Evolutionary conservation across 2,888 invertebrate genomes (phyloP).

Genomic region (Mongoloraphidia duomilia): DNA sequence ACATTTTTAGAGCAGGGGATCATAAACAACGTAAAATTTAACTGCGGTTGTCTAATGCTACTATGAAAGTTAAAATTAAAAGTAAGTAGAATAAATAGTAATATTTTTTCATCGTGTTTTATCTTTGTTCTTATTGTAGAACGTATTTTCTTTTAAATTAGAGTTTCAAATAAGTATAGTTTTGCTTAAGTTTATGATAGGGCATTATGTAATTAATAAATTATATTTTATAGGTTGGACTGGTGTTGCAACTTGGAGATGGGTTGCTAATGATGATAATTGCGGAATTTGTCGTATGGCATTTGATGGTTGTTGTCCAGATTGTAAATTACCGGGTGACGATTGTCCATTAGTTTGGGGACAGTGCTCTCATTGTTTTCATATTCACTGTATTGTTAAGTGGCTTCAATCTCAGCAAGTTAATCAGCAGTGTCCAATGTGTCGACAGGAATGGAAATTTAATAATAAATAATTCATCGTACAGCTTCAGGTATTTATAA

Average conservation of each 20-base stretch:
- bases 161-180: too few species aligned
- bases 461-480: slow-evolving; percentile 48
- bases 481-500: slow-evolving; percentile 1
- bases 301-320: slow-evolving; percentile 96
- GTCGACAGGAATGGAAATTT: slow-evolving; percentile 98
- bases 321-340: slow-evolving; percentile 94
- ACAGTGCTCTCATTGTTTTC: slow-evolving; percentile 97
- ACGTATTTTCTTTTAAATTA: too few species aligned
- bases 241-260: slow-evolving; percentile 95
- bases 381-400: slow-evolving; percentile 99
- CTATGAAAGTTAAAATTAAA: too few species aligned
- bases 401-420: slow-evolving; percentile 91
- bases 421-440: slow-evolving; percentile 88
- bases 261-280: slow-evolving; percentile 98
- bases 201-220: too few species aligned
- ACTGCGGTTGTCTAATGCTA: too few species aligned
- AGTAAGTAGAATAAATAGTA: too few species aligned
- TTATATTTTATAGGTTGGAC: slow-evolving; percentile 56
- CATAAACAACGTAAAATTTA: too few species aligned
- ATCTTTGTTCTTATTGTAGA: too few species aligned
- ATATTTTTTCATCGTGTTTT: too few species aligned
- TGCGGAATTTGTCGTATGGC: slow-evolving; percentile 99
- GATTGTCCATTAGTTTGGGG: slow-evolving; percentile 98
- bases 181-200: too few species aligned
- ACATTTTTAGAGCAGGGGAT: too few species aligned